A percentile compares a stretch with the other conserved stretches of the same genome.
Conservation (phyloP, 2,113 vertebrate genomes). For the Nettapus auritus region DNA sequence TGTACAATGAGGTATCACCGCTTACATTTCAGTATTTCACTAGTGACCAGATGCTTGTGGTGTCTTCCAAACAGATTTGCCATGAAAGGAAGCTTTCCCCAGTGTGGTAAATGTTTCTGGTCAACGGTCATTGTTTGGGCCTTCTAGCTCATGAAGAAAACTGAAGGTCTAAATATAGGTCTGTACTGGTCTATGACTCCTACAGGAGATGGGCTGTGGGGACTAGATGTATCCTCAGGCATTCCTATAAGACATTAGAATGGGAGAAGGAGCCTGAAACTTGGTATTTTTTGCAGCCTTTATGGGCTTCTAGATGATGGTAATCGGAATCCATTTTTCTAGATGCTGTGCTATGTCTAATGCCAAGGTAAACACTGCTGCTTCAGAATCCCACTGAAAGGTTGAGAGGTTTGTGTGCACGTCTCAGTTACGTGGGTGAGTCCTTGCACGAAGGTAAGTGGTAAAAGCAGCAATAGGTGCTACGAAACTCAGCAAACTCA, state of each 20-base stretch:
- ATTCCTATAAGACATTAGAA: background rate
- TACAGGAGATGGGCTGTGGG: background rate
- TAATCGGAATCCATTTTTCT: background rate
- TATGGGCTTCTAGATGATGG: background rate
- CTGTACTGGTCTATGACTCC: background rate
- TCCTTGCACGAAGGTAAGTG: background rate
- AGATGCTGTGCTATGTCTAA: background rate
- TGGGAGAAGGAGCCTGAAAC: background rate
- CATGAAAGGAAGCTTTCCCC: background rate
- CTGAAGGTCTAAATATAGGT: rapidly evolving
- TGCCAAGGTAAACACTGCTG: background rate
- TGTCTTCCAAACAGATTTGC: background rate
- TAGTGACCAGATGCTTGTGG: background rate
- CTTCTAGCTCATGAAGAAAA: background rate
- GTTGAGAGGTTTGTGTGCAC: background rate
- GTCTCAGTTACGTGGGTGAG: background rate
- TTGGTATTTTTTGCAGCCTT: background rate
- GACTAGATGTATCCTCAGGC: background rate
- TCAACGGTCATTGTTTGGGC: background rate
- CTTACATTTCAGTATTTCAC: rapidly evolving
- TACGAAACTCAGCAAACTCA: conserved; percentile 1
- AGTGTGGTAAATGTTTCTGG: background rate
- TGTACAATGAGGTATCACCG: background rate
- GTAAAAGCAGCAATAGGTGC: conserved; percentile 1
- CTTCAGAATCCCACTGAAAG: background rate